Conservation (phyloP, 2,888 invertebrate species). For the Xestobium rufovillosum region DNA sequence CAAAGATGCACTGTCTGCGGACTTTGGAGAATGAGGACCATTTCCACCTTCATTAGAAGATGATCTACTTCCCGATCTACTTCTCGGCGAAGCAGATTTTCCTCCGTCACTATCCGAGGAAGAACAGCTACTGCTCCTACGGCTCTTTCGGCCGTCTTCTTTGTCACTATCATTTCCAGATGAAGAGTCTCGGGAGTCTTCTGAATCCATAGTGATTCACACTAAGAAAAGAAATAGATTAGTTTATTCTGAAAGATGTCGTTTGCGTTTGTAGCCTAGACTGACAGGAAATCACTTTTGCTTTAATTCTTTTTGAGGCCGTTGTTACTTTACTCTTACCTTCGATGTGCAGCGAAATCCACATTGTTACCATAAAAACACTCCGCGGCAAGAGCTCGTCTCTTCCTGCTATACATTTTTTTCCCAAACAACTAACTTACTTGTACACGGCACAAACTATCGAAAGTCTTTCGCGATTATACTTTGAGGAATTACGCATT, state of each 20-base stretch:
- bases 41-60: slow-evolving; percentile 9
- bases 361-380: slow-evolving; percentile 42
- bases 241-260: slow-evolving; percentile 12
- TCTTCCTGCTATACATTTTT: slow-evolving; percentile 38
- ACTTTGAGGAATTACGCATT: slow-evolving; percentile 29
- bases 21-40: slow-evolving; percentile 15
- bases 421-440: slow-evolving; percentile 32
- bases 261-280: slow-evolving; percentile 15
- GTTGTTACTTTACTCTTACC: slow-evolving; percentile 42
- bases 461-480: slow-evolving; percentile 40
- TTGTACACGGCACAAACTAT: slow-evolving; percentile 44
- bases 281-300: slow-evolving; percentile 23
- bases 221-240: slow-evolving; percentile 17
- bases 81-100: slow-evolving; percentile 15
- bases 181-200: slow-evolving; percentile 51
- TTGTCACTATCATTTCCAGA: slow-evolving; percentile 37
- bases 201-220: slow-evolving; percentile 49
- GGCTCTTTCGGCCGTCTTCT: slow-evolving; percentile 27
- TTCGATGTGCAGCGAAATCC: slow-evolving; percentile 37
- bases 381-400: slow-evolving; percentile 38
- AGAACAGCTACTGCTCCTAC: slow-evolving; percentile 13
- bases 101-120: slow-evolving; percentile 12
- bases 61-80: slow-evolving; percentile 18
- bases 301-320: slow-evolving; percentile 36
- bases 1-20: slow-evolving; percentile 9